Percentiles rank a stretch among this genome's conserved stretches.
Evolutionary conservation across 2,113 vertebrate species (phyloP).

Genomic region (Epinephelus moara): DNA sequence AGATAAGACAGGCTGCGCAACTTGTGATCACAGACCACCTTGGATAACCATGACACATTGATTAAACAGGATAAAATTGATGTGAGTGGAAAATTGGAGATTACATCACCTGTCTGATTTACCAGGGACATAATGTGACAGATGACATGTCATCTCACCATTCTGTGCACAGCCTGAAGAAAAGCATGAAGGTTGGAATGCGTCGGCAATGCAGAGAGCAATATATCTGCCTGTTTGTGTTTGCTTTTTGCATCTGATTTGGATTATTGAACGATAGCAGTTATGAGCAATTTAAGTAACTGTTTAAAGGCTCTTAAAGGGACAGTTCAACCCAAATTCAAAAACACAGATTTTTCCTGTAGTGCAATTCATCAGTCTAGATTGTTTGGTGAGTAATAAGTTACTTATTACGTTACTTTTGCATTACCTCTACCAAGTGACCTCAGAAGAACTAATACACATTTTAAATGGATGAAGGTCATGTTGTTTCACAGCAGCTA

Average conservation of each 20-base stretch:
- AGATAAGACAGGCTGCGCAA: background rate
- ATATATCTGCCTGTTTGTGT: conserved; percentile 8
- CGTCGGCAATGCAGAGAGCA: background rate
- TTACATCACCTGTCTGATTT: background rate
- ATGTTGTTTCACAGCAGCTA: too few species aligned
- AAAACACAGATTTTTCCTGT: too few species aligned
- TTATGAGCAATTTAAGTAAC: background rate
- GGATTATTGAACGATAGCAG: background rate
- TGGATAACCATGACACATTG: background rate
- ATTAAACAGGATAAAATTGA: conserved; percentile 3
- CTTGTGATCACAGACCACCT: background rate
- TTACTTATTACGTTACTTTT: too few species aligned
- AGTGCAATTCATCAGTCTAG: too few species aligned
- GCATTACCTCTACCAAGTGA: too few species aligned
- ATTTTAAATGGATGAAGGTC: too few species aligned
- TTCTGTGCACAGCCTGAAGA: background rate
- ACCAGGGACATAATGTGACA: conserved; percentile 4
- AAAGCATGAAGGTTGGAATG: background rate
- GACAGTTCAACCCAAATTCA: too few species aligned
- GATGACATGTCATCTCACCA: background rate
- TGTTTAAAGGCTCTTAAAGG: background rate
- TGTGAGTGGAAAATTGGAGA: conserved; percentile 1
- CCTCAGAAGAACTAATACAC: too few species aligned
- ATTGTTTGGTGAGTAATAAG: too few species aligned
- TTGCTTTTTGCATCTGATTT: conserved; percentile 7